These are phyloP conservation scores for Symphodus melops DNA, from an alignment of 2,113 vertebrate species.

Conservation along the genomic window DNA sequence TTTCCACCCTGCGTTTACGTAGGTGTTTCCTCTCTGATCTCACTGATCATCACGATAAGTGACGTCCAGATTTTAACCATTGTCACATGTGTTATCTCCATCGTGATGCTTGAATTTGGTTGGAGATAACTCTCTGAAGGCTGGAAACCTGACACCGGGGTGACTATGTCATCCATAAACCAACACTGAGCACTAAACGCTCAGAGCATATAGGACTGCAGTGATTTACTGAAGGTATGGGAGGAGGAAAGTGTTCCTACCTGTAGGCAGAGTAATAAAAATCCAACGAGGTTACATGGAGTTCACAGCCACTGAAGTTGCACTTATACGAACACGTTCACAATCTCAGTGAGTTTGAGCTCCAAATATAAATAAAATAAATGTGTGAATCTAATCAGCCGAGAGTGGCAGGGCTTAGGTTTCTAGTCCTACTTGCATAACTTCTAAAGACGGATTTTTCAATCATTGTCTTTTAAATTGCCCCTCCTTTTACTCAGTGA, in stretches of 20 bases:
- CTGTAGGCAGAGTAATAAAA: slow-evolving; percentile 12
- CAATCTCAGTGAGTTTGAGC: background rate
- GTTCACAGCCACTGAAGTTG: slow-evolving; percentile 32
- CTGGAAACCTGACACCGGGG: slow-evolving; percentile 38
- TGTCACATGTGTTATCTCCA: slow-evolving; percentile 33
- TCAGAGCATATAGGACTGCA: slow-evolving; percentile 15
- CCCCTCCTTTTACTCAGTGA: too few relatives aligned
- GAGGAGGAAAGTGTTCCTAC: slow-evolving; percentile 19
- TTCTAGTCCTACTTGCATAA: background rate
- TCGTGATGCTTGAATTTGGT: slow-evolving; percentile 28
- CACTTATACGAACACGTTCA: background rate
- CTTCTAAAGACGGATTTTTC: background rate
- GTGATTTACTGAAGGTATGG: slow-evolving; percentile 40
- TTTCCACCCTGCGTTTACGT: background rate
- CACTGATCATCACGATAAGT: background rate
- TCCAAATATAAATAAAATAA: slow-evolving; percentile 5
- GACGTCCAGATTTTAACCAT: background rate
- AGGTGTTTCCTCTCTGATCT: background rate
- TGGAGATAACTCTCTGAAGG: slow-evolving; percentile 27
- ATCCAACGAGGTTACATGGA: slow-evolving; percentile 18
- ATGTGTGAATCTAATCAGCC: background rate
- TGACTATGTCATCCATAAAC: slow-evolving; percentile 43
- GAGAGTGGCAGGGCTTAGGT: background rate
- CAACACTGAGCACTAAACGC: slow-evolving; percentile 3
- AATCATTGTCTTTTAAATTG: too few relatives aligned